phyloP scores from a whole-genome alignment of 2,113 vertebrate species.

The Pterocles burchelli region DNA sequence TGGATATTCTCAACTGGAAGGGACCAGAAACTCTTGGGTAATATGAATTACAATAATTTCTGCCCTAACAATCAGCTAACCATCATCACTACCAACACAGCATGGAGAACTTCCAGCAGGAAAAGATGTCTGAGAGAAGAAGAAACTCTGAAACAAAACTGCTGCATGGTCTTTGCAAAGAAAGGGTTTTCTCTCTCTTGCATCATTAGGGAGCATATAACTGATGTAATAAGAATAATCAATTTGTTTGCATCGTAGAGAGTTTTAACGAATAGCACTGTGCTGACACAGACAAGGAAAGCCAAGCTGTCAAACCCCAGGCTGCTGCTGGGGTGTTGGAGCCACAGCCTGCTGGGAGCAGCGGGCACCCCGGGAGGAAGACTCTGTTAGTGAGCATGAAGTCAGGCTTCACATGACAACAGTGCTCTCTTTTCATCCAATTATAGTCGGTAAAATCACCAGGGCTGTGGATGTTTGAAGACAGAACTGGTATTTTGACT shows the following conservation, averaged over 20 bases:
- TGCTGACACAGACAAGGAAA: background rate
- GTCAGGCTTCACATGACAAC: background rate
- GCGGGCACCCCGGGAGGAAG: background rate
- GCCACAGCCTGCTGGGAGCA: background rate
- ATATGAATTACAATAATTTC: background rate
- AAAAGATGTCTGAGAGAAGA: background rate
- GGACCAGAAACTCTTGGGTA: background rate
- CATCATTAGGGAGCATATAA: background rate
- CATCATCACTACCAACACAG: background rate
- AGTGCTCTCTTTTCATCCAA: background rate
- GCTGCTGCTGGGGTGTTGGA: background rate
- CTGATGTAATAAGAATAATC: background rate
- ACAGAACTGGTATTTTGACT: background rate
- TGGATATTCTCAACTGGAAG: background rate
- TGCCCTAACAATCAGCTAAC: background rate
- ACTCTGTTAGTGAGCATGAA: background rate
- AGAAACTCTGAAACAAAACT: background rate
- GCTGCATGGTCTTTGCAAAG: background rate
- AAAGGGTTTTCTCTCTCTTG: background rate
- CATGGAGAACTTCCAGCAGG: background rate
- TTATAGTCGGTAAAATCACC: background rate
- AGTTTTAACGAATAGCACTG: background rate
- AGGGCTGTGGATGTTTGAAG: background rate
- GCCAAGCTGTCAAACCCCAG: background rate
- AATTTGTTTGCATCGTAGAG: background rate